Evolutionary conservation across 2,113 vertebrate genomes (phyloP).

Genomic region (Glaucidium brasilianum): DNA sequence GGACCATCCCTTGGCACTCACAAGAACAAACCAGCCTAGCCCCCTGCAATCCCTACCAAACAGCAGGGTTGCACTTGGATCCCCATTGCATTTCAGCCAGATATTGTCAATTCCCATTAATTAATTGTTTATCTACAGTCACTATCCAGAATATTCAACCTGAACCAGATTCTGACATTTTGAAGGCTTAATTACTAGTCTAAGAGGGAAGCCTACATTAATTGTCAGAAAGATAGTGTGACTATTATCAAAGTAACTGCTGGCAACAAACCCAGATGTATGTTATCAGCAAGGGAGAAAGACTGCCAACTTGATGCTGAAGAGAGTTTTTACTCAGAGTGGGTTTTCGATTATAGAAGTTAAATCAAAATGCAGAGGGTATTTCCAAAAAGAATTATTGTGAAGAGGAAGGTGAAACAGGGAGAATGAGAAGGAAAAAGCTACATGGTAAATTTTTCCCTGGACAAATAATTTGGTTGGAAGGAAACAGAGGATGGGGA

Average conservation of each 20-base stretch:
- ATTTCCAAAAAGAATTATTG: not conserved
- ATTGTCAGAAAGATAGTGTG: not conserved
- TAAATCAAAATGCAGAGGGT: not conserved
- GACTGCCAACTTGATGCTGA: not conserved
- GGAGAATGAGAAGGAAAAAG: not conserved
- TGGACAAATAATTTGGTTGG: not conserved
- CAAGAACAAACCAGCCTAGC: not conserved
- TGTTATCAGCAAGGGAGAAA: constrained; percentile 5
- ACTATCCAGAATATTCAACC: not conserved
- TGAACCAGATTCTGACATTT: constrained; percentile 13
- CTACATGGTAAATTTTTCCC: not conserved
- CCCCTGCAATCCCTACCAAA: rapidly evolving
- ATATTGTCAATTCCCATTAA: not conserved
- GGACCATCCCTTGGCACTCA: rapidly evolving
- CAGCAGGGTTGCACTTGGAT: not conserved
- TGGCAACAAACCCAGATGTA: not conserved
- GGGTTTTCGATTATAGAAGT: not conserved
- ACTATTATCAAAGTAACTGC: not conserved
- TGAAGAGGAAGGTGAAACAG: not conserved
- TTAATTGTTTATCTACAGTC: not conserved
- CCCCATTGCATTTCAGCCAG: not conserved
- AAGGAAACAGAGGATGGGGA: not conserved
- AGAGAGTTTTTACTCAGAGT: not conserved
- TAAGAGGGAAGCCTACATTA: not conserved
- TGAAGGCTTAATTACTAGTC: constrained; percentile 20